A percentile compares a stretch with the other conserved stretches of the same genome.
phyloP scores from a whole-genome alignment of 2,888 invertebrate genomes.

The Axea sp. region DNA sequence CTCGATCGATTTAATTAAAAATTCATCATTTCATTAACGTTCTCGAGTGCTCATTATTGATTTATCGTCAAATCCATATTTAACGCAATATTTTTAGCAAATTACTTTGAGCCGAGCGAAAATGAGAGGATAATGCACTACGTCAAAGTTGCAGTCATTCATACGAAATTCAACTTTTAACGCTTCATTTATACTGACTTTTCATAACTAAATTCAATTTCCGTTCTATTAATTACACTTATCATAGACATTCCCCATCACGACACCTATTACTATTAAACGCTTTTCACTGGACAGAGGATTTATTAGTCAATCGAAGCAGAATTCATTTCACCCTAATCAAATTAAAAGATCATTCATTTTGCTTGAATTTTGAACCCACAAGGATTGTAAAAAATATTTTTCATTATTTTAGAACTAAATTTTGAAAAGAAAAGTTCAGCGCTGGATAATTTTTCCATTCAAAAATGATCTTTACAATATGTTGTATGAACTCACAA shows the following conservation, averaged over 20 bases:
- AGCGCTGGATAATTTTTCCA: too few species aligned
- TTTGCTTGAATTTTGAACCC: not conserved
- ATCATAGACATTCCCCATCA: constrained; percentile 3
- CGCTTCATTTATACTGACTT: constrained; percentile 21
- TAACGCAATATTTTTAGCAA: constrained; percentile 31
- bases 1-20: constrained; percentile 29
- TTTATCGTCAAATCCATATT: constrained; percentile 16
- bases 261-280: not conserved
- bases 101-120: constrained; percentile 7
- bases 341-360: constrained; percentile 1
- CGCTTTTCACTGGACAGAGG: not conserved
- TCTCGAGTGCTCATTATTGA: constrained; percentile 21
- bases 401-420: too few species aligned
- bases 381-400: too few species aligned
- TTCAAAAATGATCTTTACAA: too few species aligned
- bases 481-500: constrained; percentile 5
- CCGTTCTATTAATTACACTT: constrained; percentile 15
- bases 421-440: too few species aligned
- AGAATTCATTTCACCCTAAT: constrained; percentile 6
- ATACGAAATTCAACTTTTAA: constrained; percentile 11
- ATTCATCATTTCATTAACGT: constrained; percentile 12
- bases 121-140: constrained; percentile 14
- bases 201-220: constrained; percentile 18
- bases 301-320: too few species aligned
- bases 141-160: constrained; percentile 20